Base-by-base conservation (phyloP, 1,140 invertebrate species). In the Maniola jurtina region DNA sequence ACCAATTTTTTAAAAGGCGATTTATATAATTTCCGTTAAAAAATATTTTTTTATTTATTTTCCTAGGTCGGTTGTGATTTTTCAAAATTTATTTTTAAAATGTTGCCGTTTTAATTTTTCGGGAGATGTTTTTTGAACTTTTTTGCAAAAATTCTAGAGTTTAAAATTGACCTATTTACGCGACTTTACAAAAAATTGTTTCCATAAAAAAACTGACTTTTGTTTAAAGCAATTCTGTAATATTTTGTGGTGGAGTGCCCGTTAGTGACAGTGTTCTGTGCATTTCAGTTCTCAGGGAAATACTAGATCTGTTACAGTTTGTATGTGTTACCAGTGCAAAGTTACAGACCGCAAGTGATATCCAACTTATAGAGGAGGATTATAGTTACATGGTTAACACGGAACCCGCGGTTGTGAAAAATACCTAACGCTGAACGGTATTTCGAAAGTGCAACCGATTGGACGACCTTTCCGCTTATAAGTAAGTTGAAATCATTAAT, bases 281-380 rank as follows among this genome's bases (percentile, higher is more conserved):
- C 38, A 33, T 61, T 61, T 50, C 45, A 61, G 59, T 15, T 61
- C 59, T 61, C 55, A 38, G 55, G 55, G 59, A 50, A 50, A 50
- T 61, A 47, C 25, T 50, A 5, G 7, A 48, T 50, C 11, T 36
- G 25, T 61, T 61, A 50, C 59, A n/a, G 16, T 50, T n/a, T 50
- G 14, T 36, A 3, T 50, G 42, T 48, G 13, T 25, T 48, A 48
- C 42, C 59, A 61, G 59, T 61, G 59, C 47, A 15, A 57, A 57
- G 55, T 57, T 57, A 57, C 47, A 61, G 34, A 61, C 59, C 59
- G 47, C 59, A 61, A 61, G 59, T 61, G 59, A 61, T 50, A 50
- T 13, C 14, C 25, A 16, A 61, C 0, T n/a, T 45, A 5, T n/a
- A 25, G 1, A 42, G 40, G 59, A 61, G 42, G 42, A 45, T 45